These are phyloP conservation scores for Drosophila neocordata DNA, from an alignment of 1,140 invertebrate genomes.

Conservation along the genomic window DNA sequence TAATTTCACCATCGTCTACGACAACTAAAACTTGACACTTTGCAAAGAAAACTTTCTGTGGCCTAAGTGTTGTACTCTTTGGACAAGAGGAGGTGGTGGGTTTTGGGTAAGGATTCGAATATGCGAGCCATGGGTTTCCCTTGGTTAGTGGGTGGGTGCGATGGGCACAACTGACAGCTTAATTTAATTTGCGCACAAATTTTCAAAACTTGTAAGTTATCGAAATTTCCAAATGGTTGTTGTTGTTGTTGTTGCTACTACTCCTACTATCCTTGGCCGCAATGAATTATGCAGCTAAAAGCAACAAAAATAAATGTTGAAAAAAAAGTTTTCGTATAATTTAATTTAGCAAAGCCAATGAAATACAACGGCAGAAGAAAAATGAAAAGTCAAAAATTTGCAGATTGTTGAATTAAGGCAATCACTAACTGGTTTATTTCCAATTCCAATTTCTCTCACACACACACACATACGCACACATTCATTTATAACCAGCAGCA, in stretches of 20 bases:
- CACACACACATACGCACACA: not conserved
- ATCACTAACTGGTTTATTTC: conserved; percentile 31
- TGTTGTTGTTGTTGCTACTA: not conserved
- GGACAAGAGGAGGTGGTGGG: not conserved
- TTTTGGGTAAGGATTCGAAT: not conserved
- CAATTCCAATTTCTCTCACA: conserved; percentile 55
- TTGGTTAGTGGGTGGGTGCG: too few species aligned
- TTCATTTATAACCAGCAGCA: not conserved
- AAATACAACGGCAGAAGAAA: conserved; percentile 8
- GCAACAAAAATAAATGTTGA: conserved; percentile 31
- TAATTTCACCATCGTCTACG: conserved; percentile 71
- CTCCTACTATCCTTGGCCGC: conserved; percentile 21
- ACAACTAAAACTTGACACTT: conserved; percentile 80
- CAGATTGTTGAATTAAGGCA: conserved; percentile 37
- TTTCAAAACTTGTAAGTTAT: conserved; percentile 67
- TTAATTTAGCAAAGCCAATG: conserved; percentile 39
- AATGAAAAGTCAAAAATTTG: conserved; percentile 23
- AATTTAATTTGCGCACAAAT: conserved; percentile 76
- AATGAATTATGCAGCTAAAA: conserved; percentile 73
- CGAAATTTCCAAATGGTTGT: conserved; percentile 54
- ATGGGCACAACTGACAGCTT: conserved; percentile 59
- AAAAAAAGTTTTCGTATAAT: conserved; percentile 66
- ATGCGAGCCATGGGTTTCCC: conserved; percentile 18
- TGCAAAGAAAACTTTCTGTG: conserved; percentile 74
- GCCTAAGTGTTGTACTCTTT: conserved; percentile 57